phyloP scores from a whole-genome alignment of 2,888 invertebrate species.

The Dryomyza anilis region DNA sequence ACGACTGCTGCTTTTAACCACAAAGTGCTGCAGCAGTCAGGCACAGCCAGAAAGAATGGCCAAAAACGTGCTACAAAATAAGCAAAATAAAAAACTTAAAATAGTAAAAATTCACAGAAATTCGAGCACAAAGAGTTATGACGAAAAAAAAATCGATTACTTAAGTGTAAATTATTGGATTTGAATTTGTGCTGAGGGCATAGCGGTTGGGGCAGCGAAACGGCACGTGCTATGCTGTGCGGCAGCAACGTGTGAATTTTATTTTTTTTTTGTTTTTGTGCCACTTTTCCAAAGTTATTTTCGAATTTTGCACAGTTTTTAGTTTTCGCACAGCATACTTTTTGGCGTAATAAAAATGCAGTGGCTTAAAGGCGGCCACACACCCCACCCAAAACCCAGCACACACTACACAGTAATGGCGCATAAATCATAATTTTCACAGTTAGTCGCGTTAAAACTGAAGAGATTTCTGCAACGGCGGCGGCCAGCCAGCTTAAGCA shows the following conservation, averaged over 20 bases:
- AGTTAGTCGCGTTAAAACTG: constrained; percentile 7
- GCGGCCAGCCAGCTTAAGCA: too few species aligned
- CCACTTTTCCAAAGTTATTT: not conserved
- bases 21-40: constrained; percentile 29
- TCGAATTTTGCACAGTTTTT: not conserved
- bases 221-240: not conserved
- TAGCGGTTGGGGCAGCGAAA: not conserved
- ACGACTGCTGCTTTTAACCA: constrained; percentile 13
- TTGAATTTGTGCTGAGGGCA: constrained; percentile 3
- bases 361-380: not conserved
- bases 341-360: constrained; percentile 10
- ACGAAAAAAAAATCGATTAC: constrained; percentile 33
- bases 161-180: constrained; percentile 33
- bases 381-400: not conserved
- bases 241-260: not conserved
- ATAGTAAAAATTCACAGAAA: too few species aligned
- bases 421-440: constrained; percentile 22
- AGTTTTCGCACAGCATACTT: constrained; percentile 5
- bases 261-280: not conserved
- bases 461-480: too few species aligned
- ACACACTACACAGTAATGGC: not conserved
- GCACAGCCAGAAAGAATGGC: not conserved
- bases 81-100: not conserved
- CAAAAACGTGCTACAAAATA: too few species aligned
- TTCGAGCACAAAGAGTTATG: not conserved